A percentile compares a stretch with the other conserved stretches of the same genome.
Conservation (phyloP, 1,140 invertebrate species). For the Pteromalus puparum region DNA sequence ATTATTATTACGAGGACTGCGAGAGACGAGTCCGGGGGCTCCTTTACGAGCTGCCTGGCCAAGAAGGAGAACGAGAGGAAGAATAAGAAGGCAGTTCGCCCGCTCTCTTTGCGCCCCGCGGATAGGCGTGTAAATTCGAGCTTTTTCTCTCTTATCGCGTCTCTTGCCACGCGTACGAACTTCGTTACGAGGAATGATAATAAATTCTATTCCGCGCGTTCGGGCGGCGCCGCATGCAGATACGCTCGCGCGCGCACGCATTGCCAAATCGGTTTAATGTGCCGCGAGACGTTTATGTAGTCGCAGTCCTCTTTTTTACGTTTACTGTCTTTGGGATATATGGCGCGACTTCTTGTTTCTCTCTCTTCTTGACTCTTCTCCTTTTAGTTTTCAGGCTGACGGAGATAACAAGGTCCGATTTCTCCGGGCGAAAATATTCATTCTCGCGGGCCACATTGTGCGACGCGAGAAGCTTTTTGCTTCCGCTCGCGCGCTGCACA, state of each 20-base stretch:
- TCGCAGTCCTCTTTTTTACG: neutral
- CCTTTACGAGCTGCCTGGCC: neutral
- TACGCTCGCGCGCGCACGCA: neutral
- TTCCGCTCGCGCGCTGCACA: neutral
- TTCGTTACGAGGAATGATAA: slow-evolving; percentile 29
- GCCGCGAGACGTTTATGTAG: slow-evolving; percentile 34
- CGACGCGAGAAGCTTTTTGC: neutral
- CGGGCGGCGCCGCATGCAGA: neutral
- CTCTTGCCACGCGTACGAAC: neutral
- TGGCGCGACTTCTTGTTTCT: neutral
- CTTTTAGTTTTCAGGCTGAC: neutral
- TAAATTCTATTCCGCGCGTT: slow-evolving; percentile 36
- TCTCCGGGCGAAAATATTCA: slow-evolving; percentile 56
- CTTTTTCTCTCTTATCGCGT: slow-evolving; percentile 36
- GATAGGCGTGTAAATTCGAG: neutral
- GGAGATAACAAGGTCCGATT: neutral
- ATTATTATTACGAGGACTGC: slow-evolving; percentile 37
- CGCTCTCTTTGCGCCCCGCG: neutral
- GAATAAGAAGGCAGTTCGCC: neutral
- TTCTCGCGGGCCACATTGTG: slow-evolving; percentile 39
- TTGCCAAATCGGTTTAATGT: slow-evolving; percentile 47
- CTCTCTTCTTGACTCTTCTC: neutral
- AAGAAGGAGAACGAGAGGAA: neutral
- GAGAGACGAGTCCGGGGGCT: neutral
- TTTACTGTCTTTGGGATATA: slow-evolving; percentile 7